Evolutionary conservation across 2,113 vertebrate species (phyloP).

Genomic region (Uria lomvia): DNA sequence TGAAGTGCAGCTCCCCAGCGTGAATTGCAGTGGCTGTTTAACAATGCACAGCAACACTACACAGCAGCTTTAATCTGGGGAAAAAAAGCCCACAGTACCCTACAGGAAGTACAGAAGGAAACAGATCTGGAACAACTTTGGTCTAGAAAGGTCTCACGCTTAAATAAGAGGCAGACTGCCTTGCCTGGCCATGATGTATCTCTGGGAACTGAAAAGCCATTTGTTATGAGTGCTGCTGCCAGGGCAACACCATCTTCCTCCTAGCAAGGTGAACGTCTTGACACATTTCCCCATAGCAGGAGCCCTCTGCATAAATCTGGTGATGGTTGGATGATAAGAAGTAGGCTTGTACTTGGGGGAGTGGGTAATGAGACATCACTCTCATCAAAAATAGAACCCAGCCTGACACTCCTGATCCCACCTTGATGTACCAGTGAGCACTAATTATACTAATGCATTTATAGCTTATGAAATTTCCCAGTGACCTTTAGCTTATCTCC

Average conservation of each 20-base stretch:
- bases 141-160: background rate
- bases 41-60: background rate
- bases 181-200: background rate
- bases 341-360: slow-evolving; percentile 28
- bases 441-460: slow-evolving; percentile 65
- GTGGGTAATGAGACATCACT: slow-evolving; percentile 65
- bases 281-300: background rate
- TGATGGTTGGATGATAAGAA: slow-evolving; percentile 19
- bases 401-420: slow-evolving; percentile 49
- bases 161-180: background rate
- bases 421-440: slow-evolving; percentile 42
- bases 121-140: background rate
- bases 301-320: background rate
- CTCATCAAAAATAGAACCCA: slow-evolving; percentile 39
- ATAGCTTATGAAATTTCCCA: slow-evolving; percentile 57
- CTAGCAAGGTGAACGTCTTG: background rate
- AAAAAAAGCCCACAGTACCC: background rate
- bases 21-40: slow-evolving; percentile 6
- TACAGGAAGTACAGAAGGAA: background rate
- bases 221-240: background rate
- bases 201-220: background rate
- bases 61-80: background rate
- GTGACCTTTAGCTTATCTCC: slow-evolving; percentile 69
- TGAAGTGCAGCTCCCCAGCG: background rate
- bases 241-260: background rate